Evolutionary conservation across 2,888 invertebrate genomes (phyloP), one percentile per base, ranked within the genome.

Genomic region (Spodoptera exigua): DNA sequence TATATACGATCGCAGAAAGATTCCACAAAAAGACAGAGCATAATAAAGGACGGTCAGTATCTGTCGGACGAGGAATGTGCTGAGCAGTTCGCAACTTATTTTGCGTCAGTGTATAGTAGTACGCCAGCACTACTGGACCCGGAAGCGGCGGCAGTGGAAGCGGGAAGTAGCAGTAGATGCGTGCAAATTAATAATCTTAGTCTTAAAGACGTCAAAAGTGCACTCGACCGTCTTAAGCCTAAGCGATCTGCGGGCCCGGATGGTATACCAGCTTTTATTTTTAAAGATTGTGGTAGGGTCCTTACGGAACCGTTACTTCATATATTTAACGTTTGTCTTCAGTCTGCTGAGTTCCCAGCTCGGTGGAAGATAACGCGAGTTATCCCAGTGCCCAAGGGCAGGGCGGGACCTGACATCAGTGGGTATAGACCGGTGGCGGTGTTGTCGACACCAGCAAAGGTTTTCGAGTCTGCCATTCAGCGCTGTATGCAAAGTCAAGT

Each of bases 211-310:
- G 43, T 43, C 2, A 0, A 10, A 10, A 10, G 14, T 9, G 44
- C 44, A 10, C 27, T 44, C 9, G 2, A 2, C 9, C 7, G 1
- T 9, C 44, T 44, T 27, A 44, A 44, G 14, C 44, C 44, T 13
- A 44, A 32, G 10, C 32, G 27, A 3, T 44, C 44, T 13, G 5
- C 44, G 13, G 44, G 44, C 14, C 44, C 44, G 5, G 44, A 44
- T 10, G 44, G 44, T 27, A 44, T 44, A 44, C 44, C 44, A 27
- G 44, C 44, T 10, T 44, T 44, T 27, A 27, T 44, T 2, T 44
- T 44, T 13, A 44, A 10, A 13, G 44, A 44, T 32, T 44, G 44
- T 44, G 37, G 2, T 5, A 37, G 14, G 5, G 37, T 37, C 2
- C n/a, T 36, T n/a, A 3, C n/a, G n/a, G 4, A n/a, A 3, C 43